Evolutionary conservation across 2,113 vertebrate genomes (phyloP).

Genomic region (Anthoscopus minutus): DNA sequence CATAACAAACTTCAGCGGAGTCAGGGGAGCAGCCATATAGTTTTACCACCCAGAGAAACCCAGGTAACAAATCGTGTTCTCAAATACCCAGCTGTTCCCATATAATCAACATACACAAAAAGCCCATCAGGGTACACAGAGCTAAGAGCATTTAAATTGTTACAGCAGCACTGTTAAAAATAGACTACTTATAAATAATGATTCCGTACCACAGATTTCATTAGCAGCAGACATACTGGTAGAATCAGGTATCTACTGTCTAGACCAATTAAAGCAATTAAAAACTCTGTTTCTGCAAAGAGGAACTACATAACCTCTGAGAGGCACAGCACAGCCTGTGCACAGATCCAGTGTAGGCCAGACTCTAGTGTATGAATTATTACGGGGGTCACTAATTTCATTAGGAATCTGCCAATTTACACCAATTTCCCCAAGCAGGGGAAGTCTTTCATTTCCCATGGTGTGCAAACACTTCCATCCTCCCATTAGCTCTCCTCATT

Average conservation of each 20-base stretch:
- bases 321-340: not conserved
- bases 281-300: not conserved
- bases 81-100: not conserved
- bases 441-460: not conserved
- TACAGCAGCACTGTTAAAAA: conserved; percentile 27
- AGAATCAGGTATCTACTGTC: not conserved
- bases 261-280: not conserved
- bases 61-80: not conserved
- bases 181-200: not conserved
- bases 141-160: not conserved
- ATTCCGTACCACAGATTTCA: not conserved
- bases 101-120: not conserved
- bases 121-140: not conserved
- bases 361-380: not conserved
- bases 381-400: not conserved
- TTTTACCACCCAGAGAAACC: not conserved
- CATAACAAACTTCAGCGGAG: not conserved
- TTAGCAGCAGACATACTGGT: not conserved
- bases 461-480: not conserved
- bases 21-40: not conserved
- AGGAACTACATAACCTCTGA: not conserved
- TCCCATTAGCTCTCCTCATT: not conserved
- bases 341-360: not conserved
- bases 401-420: not conserved
- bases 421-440: not conserved